Base-by-base conservation (phyloP, 2,113 vertebrate genomes). In the Pelecanoides urinatrix region DNA sequence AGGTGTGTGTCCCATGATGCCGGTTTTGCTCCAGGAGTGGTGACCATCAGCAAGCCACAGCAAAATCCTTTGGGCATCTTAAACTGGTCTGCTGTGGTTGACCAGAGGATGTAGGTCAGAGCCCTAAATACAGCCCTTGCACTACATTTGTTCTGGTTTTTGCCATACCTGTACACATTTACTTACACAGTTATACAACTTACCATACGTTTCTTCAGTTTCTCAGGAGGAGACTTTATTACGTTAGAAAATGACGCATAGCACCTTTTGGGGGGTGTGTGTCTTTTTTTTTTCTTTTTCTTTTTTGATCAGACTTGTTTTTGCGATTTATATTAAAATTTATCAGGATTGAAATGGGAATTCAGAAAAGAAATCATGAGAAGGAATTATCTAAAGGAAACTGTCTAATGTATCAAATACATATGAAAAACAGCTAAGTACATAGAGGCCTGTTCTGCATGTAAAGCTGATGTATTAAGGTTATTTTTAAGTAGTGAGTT, bases 181-280 rank as follows among this genome's bases (percentile, higher is more conserved):
- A 30, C 47, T 71, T 74, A 73, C 36, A 38, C 53, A 40, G 67
- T 93, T 83, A 53, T 20, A 49, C 16, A 44, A 13, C 27, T 89
- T 50, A 25, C 2, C 29, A 10, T 21, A 8, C 0, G 0, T 68
- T 92, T 76, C 40, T 86, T 56, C 36, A n/a, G 40, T 52, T 66
- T 84, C 30, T 65, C 11, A 26, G 34, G 3, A 52, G 16, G 19
- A 93, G 2, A 2, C 18, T 66, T 70, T 42, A 47, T 38, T 65
- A 61, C 1, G 0, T 29, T 58, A 55, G 52, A n/a, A 86, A 79
- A 55, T 5, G 0, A 53, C 6, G 7, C 2, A 3, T 3, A 19
- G 6, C 9, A 42, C 13, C 0, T 49, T 23, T 58, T 26, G 38
- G 1, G 3, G 11, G 9, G 6, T 26, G n/a, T 13, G 10, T 10